Base-by-base conservation (phyloP, 2,888 invertebrate genomes). In the Silvanus unidentatus region DNA sequence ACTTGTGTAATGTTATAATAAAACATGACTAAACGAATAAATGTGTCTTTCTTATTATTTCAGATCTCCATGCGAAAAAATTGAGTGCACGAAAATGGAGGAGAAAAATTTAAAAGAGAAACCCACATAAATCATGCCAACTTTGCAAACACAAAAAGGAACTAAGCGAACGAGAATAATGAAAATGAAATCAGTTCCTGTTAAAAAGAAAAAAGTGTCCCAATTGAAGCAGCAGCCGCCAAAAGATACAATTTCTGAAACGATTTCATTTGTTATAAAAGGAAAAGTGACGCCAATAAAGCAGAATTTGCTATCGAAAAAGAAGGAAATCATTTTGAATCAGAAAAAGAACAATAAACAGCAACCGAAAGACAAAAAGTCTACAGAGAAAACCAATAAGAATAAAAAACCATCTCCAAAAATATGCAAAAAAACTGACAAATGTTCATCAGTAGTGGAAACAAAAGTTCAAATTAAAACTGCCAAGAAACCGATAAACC, bases 201-300 rank as follows among this genome's bases (percentile, higher is more conserved):
- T 57, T 6, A 65, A 60, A 43, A 67, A 61, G 49, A 68, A 64
- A 45, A 62, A 50, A 58, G 47, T 45, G 51, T 34, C 42, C 40
- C 44, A 58, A 46, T 36, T 54, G 47, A 54, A 61, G 55, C 34
- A 46, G 11, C n/a, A n/a, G n/a, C 44, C 62, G 14, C 47, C 59
- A 43, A 61, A 65, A 45, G 69, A 69, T 49, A 64, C 65, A 6
- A 61, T 70, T 36, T 64, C 69, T 3, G 70, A 70, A 53, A 70
- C 71, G 2, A 70, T 70, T 45, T 66, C 69, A 2, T 69, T 68
- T 48, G 70, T 69, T n/a, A 68, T 69, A 16, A 67, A 69, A 51
- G 70, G 69, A 27, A 66, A 71, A 55, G 47, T 69, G 16, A 65
- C 67, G 2, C 67, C 67, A 2, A 60, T 66, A 11, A 64, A 66